Conservation (phyloP, 1,140 invertebrate genomes). For the Papilio polytes region DNA sequence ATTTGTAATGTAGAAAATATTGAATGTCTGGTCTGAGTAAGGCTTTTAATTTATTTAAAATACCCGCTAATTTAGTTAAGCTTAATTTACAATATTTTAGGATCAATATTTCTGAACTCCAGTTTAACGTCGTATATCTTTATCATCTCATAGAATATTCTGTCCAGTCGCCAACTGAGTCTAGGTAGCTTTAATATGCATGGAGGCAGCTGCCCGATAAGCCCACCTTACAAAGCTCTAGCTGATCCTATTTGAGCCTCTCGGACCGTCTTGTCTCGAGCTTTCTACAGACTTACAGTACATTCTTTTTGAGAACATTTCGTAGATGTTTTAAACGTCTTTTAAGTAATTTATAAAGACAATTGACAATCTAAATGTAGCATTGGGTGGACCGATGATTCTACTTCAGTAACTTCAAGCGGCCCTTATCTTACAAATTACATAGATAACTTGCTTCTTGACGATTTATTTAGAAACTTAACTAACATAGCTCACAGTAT, state of each 20-base stretch:
- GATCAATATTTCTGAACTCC: conserved; percentile 11
- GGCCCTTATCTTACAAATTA: too few species aligned
- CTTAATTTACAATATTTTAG: background rate
- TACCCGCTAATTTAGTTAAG: background rate
- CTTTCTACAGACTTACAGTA: conserved; percentile 36
- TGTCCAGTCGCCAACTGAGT: conserved; percentile 34
- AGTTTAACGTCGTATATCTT: conserved; percentile 5
- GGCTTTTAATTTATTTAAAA: background rate
- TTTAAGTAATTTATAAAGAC: background rate
- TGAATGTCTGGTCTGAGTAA: background rate
- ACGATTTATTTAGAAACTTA: too few species aligned
- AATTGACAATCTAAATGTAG: background rate
- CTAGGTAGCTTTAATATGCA: conserved; percentile 38
- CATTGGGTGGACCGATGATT: background rate
- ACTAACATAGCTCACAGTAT: too few species aligned
- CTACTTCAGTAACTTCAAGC: too few species aligned
- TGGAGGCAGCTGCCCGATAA: conserved; percentile 35
- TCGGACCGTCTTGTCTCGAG: conserved; percentile 36
- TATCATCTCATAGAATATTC: conserved; percentile 36
- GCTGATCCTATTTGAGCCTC: conserved; percentile 39
- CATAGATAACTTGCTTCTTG: too few species aligned
- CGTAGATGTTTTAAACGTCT: conserved; percentile 4
- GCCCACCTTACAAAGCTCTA: conserved; percentile 36
- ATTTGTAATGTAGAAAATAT: too few species aligned
- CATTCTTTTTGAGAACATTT: conserved; percentile 36